Evolutionary conservation across 2,888 invertebrate genomes (phyloP), one percentile per base, ranked within the genome.

Genomic region (Diarsia brunnea): DNA sequence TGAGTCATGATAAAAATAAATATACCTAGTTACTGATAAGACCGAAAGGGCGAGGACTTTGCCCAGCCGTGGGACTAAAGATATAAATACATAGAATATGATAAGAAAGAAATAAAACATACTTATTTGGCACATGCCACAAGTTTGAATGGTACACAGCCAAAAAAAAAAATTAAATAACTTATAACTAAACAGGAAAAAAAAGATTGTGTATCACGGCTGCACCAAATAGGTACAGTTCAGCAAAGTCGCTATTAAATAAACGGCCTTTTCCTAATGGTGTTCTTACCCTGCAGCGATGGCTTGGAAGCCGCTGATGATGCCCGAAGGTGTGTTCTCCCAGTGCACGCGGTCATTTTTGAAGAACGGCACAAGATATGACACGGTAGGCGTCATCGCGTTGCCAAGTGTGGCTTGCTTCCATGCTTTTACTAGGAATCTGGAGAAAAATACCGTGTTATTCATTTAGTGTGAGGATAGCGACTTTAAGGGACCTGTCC

Each of bases 341-440:
- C 96, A 96, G 3, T 69, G 84, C 3, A 81, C 81, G 65, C 79
- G 78, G 64, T 87, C 88, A 45, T 91, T 91, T 4, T 88, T 89
- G 49, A 87, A 69, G 91, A 93, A 88, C 88, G 92, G 88, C 0
- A 91, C 92, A 61, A 98, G 95, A 92, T 98, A 98, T 10, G 97
- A 95, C 0, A 98, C 97, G 0, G 98, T 98, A 0, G 97, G 97
- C 0, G 98, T 97, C 87, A 98, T 91, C 8, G 95, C 91, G 47
- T 97, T 96, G 0, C 98, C 97, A 53, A 96, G 96, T 19, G 97
- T 88, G 0, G 97, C 97, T 90, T 97, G 97, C 81, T 97, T 97
- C 97, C 98, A 98, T 0, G 97, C 97, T 95, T 99, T 99, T 19
- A 98, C 97, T 58, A 99, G 95, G 92, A 98, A 99, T 86, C 98